Evolutionary conservation across 1,140 invertebrate genomes (phyloP), one percentile per base, ranked within the genome.

Genomic region (Pentalonia nigronervosa): DNA sequence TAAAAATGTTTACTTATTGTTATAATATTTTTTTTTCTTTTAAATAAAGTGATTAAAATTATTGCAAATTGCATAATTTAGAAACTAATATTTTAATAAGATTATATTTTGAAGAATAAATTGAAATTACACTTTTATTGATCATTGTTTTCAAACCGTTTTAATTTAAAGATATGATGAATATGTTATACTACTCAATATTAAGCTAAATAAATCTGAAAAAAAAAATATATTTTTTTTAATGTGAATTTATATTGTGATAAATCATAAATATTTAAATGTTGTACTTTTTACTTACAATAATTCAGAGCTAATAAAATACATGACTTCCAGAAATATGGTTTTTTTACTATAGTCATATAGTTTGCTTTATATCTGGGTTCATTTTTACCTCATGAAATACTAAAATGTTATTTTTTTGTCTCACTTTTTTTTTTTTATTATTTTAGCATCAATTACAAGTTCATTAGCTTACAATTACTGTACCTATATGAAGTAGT

Each of bases 241-340:
- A 67, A 67, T 67, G n/a, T 67, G 60, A 67, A 67, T 17, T 67
- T 67, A 67, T 67, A 67, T 67, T 67, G 60, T 67, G 60, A 14
- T 67, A 67, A n/a, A n/a, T 67, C 60, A 67, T n/a, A 67, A 67
- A 67, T 67, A 67, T 67, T 67, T 67, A 30, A 67, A 67, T 67
- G 23, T 67, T 67, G 30, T n/a, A 67, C 9, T 67, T n/a, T 67
- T 67, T 67, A 67, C n/a, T 67, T 67, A 67, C 14, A 67, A 14
- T n/a, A 67, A 6, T 67, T 67, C 60, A 67, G 14, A 67, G 14
- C 60, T n/a, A 67, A 67, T 67, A 67, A 67, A 67, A 67, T 67
- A 53, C 60, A 67, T 67, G 60, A 67, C 30, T 3, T n/a, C 4
- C 14, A 67, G 30, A 67, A 17, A n/a, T n/a, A n/a, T 67, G 30